Base-by-base conservation (phyloP, 2,888 invertebrate species). In the Drosophila putrida region DNA sequence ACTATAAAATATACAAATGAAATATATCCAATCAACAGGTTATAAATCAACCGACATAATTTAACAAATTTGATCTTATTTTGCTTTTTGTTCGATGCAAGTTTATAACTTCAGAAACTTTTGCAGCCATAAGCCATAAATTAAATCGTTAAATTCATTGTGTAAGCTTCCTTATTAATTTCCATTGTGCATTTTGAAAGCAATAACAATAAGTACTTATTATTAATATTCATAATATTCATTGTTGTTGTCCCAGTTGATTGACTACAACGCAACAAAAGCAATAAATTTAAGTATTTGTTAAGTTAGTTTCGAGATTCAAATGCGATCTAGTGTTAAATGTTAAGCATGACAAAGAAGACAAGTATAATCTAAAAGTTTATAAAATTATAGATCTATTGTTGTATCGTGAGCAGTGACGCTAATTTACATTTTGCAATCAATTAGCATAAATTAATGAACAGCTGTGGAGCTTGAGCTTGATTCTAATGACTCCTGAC, bases 361-460 rank as follows among this genome's bases (percentile, higher is more conserved):
- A 53, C 49, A 41, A 38, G 11, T 57, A 46, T 57, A 47, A 63
- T 41, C 59, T 15, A 36, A 59, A 13, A 60, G 60, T 59, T 69
- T 61, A 64, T 36, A 28, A 70, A 60, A 70, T 76, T 76, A 73
- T 63, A 47, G 51, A 65, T 59, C 64, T 67, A 72, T 85, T 82
- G 74, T 78, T 53, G 65, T 70, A 60, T 88, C 71, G 77, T 82
- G 68, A 82, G 51, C 33, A 47, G 31, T 60, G 63, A 25, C 38
- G 63, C 55, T 51, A 64, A 70, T 86, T 78, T 66, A 64, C 73
- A 71, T 73, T 83, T 71, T 10, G 74, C 74, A 43, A 78, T 57
- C 70, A 72, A 88, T 86, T 71, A 86, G 51, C 90, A 90, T 88
- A 83, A 72, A 78, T 86, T 78, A 71, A 41, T 53, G 49, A 53